Percentiles rank a stretch among this genome's conserved stretches.
phyloP scores from a whole-genome alignment of 2,888 invertebrate species.

The Eupsilia transversa region DNA sequence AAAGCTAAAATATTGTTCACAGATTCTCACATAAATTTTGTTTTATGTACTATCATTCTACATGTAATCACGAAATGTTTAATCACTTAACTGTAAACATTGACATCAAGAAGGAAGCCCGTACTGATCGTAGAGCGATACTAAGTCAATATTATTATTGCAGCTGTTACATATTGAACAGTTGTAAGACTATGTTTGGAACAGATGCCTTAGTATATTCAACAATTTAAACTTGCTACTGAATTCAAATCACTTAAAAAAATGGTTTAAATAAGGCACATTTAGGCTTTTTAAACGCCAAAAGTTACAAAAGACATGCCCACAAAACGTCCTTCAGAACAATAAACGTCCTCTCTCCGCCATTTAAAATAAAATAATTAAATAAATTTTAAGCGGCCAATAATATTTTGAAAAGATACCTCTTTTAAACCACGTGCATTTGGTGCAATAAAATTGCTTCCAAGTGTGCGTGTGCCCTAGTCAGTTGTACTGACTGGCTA shows the following conservation, averaged over 20 bases:
- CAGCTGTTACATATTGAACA: conserved; percentile 24
- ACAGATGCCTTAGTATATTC: background rate
- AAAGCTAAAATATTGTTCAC: too few species aligned
- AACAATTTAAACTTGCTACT: background rate
- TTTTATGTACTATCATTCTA: background rate
- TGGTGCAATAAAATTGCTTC: background rate
- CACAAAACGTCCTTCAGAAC: background rate
- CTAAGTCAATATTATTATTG: conserved; percentile 49
- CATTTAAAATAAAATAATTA: too few species aligned
- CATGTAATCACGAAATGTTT: conserved; percentile 21
- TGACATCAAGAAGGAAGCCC: conserved; percentile 21
- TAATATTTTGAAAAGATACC: background rate
- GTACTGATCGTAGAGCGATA: conserved; percentile 3
- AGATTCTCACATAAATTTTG: background rate
- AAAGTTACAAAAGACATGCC: too few species aligned
- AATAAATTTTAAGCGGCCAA: too few species aligned
- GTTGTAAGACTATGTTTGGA: conserved; percentile 1
- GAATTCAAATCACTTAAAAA: background rate
- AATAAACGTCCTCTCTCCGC: too few species aligned
- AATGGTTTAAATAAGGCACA: background rate
- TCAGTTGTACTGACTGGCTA: too few species aligned
- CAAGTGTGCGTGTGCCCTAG: too few species aligned
- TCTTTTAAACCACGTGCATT: too few species aligned
- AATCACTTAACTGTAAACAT: conserved; percentile 36
- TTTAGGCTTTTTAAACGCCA: background rate